These are phyloP conservation scores for Caenorhabditis sp. DNA, from an alignment of 2,888 invertebrate genomes.

Conservation along the genomic window DNA sequence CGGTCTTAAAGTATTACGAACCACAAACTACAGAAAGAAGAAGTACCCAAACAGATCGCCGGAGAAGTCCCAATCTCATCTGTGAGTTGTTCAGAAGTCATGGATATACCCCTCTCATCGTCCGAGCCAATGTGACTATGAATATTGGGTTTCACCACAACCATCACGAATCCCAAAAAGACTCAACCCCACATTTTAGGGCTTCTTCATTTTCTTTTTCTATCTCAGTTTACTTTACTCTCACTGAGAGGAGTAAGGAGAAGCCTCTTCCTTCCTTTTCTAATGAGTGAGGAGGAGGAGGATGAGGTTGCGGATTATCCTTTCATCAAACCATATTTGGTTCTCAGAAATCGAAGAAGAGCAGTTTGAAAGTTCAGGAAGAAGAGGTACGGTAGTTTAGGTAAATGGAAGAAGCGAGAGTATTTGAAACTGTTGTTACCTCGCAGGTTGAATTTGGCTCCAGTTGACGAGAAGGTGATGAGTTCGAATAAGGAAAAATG, in stretches of 20 bases:
- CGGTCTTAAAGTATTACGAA: too few species aligned
- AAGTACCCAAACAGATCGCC: neutral
- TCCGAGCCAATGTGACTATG: constrained; percentile 53
- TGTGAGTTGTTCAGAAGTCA: constrained; percentile 42
- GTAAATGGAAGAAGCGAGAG: neutral
- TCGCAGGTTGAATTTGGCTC: too few species aligned
- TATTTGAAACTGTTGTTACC: neutral
- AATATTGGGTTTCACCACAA: constrained; percentile 61
- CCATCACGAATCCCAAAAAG: constrained; percentile 40
- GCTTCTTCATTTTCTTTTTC: constrained; percentile 34
- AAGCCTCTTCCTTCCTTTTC: constrained; percentile 46
- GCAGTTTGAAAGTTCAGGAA: neutral
- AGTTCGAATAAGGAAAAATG: too few species aligned
- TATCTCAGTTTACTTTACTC: constrained; percentile 58
- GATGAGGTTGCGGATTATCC: constrained; percentile 48
- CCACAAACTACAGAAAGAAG: neutral
- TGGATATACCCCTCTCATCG: constrained; percentile 55
- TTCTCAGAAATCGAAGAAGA: neutral
- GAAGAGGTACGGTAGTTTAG: constrained; percentile 3
- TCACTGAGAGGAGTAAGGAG: constrained; percentile 26
- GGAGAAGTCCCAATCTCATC: constrained; percentile 16
- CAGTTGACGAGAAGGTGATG: too few species aligned
- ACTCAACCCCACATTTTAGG: constrained; percentile 21
- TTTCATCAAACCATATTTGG: constrained; percentile 31
- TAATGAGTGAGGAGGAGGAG: constrained; percentile 43